Conservation (phyloP, 2,797 vertebrate species). For the Sebastolobus alascanus region DNA sequence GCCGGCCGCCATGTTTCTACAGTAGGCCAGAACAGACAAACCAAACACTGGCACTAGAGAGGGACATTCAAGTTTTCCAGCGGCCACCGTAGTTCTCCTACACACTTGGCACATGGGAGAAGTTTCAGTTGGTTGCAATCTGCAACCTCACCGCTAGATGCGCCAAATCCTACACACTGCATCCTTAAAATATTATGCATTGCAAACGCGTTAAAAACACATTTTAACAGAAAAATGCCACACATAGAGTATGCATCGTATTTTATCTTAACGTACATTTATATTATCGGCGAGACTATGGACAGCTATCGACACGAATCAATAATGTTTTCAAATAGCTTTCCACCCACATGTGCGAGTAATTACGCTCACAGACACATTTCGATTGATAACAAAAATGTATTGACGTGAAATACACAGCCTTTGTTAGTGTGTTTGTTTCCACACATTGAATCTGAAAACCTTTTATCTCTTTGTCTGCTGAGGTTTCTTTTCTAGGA, state of each 20-base stretch:
- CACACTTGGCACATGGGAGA: no score
- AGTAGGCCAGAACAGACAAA: no score
- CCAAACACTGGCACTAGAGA: no score
- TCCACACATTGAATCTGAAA: constrained; percentile 1
- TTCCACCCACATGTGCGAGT: neutral
- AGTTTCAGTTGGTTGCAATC: no score
- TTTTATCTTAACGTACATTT: neutral
- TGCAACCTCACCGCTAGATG: no score
- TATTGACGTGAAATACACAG: neutral
- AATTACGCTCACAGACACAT: neutral
- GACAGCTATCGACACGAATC: neutral
- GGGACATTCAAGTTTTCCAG: no score
- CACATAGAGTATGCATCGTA: neutral
- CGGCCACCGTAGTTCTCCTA: no score
- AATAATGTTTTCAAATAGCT: neutral
- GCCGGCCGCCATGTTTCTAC: no score
- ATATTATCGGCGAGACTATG: neutral
- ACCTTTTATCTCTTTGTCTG: constrained; percentile 20
- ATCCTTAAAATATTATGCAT: neutral
- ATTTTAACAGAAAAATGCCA: neutral
- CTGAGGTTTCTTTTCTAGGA: no score
- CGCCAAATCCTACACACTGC: no score
- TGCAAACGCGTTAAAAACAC: neutral
- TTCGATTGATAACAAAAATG: neutral
- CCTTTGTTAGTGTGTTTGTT: neutral